These are phyloP conservation scores for Ladona fulva DNA, from an alignment of 1,140 invertebrate species.

Conservation along the genomic window DNA sequence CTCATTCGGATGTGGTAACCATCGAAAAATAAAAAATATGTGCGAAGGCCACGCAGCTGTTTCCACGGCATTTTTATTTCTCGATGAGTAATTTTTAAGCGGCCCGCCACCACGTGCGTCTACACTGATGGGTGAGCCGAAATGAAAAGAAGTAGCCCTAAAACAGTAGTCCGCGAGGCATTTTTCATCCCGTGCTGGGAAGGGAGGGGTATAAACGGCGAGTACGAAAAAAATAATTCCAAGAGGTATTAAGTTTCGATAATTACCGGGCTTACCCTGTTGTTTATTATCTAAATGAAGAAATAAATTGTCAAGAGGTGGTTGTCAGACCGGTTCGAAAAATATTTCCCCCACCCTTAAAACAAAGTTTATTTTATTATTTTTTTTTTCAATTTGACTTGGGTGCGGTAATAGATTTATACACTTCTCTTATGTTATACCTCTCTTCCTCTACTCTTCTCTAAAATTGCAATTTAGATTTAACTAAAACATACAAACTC, in stretches of 20 bases:
- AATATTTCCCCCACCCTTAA: neutral
- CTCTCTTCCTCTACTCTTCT: neutral
- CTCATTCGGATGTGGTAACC: too few relatives aligned
- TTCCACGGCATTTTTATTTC: too few relatives aligned
- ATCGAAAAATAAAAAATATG: too few relatives aligned
- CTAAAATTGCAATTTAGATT: too few relatives aligned
- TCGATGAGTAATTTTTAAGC: too few relatives aligned
- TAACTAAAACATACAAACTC: too few relatives aligned
- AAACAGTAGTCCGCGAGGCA: neutral
- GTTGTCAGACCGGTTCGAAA: neutral
- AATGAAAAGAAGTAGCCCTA: neutral
- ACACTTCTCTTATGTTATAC: neutral
- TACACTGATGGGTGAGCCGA: too few relatives aligned
- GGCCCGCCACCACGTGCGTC: too few relatives aligned
- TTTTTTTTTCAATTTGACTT: neutral
- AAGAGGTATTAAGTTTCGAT: neutral
- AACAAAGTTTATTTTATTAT: neutral
- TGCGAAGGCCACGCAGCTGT: too few relatives aligned
- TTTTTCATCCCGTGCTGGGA: neutral
- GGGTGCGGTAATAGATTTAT: neutral
- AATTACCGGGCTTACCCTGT: neutral
- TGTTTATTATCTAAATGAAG: constrained; percentile 10
- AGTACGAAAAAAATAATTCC: neutral
- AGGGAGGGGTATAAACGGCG: too few relatives aligned
- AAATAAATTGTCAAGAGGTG: constrained; percentile 1